Conservation (phyloP, 2,113 vertebrate genomes). For the Mola mola region DNA sequence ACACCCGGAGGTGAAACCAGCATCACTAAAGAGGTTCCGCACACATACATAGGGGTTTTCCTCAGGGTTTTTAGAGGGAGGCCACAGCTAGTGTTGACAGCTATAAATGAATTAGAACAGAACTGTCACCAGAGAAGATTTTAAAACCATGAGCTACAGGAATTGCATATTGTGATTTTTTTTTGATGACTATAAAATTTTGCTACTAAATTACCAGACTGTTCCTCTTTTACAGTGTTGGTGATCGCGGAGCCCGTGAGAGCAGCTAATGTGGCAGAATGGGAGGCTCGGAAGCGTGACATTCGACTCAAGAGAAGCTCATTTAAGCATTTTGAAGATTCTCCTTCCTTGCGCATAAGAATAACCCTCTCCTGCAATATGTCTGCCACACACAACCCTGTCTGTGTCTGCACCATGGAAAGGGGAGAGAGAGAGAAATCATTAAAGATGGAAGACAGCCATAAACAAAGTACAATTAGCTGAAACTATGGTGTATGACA, state of each 20-base stretch:
- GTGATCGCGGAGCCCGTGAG: constrained; percentile 97
- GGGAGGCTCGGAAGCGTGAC: constrained; percentile 94
- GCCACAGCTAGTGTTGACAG: constrained; percentile 96
- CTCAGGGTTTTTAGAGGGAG: constrained; percentile 94
- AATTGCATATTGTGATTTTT: background rate
- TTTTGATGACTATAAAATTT: background rate
- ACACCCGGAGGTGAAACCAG: constrained; percentile 94
- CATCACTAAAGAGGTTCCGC: constrained; percentile 96
- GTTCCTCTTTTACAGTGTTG: constrained; percentile 97
- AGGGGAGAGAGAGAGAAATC: constrained; percentile 6
- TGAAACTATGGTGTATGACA: background rate
- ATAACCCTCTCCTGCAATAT: constrained; percentile 94
- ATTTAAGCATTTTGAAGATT: constrained; percentile 98
- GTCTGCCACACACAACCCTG: constrained; percentile 87
- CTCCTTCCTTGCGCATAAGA: constrained; percentile 95
- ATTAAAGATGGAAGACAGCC: background rate
- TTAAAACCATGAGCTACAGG: background rate
- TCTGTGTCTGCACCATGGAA: constrained; percentile 83
- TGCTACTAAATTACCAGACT: constrained; percentile 86
- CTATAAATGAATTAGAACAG: constrained; percentile 39
- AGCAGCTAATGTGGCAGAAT: constrained; percentile 94
- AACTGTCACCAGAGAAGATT: background rate
- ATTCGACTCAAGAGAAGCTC: constrained; percentile 97
- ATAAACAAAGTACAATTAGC: background rate
- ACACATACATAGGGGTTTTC: constrained; percentile 95